phyloP scores from a whole-genome alignment of 2,797 vertebrate species.

The Gephyroberyx darwinii region DNA sequence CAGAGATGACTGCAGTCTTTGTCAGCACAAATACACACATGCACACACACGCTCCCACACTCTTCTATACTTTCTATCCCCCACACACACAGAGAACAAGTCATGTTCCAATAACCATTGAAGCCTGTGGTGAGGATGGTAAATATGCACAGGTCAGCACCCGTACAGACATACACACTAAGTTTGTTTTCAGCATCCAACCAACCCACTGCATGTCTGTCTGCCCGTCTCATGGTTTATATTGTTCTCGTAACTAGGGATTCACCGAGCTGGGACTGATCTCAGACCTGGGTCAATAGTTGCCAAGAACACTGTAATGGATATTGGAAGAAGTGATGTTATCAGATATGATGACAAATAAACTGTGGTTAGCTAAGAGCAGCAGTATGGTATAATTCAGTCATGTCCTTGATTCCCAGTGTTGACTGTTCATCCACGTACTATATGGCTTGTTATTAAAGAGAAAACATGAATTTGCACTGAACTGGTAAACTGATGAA shows the following conservation, averaged over 20 bases:
- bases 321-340: neutral
- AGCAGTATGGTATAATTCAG: neutral
- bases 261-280: no score
- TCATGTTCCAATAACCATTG: neutral
- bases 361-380: neutral
- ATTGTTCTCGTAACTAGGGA: no score
- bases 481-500: no score
- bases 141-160: conserved; percentile 33
- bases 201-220: neutral
- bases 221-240: neutral
- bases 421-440: no score
- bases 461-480: no score
- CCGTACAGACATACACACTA: no score
- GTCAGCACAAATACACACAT: conserved; percentile 23
- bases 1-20: conserved; percentile 1
- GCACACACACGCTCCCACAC: neutral
- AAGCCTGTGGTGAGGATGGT: conserved; percentile 7
- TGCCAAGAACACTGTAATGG: no score
- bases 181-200: neutral
- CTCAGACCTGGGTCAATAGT: no score
- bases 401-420: no score
- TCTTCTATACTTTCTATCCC: neutral
- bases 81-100: conserved; percentile 9
- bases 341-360: neutral
- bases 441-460: no score